Percentiles rank a stretch among this genome's conserved stretches.
Evolutionary conservation across 2,888 invertebrate genomes (phyloP).

Genomic region (Xylota sylvarum): DNA sequence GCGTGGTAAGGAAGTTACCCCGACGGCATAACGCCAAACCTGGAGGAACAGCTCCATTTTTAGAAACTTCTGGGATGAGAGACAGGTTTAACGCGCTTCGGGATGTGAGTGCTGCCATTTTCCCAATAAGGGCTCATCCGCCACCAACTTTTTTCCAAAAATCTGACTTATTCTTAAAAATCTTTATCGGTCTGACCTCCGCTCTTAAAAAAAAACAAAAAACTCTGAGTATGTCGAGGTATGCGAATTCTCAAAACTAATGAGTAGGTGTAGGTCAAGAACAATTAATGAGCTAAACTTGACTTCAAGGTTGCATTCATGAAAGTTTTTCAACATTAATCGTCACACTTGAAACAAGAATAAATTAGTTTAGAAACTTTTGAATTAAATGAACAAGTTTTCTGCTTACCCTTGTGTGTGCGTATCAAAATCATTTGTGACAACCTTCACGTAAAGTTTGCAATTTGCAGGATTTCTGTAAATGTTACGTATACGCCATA

Average conservation of each 20-base stretch:
- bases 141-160: no score
- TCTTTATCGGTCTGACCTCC: no score
- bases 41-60: no score
- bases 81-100: no score
- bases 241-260: background rate
- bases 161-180: no score
- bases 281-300: background rate
- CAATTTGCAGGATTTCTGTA: background rate
- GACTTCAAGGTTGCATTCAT: background rate
- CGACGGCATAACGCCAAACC: no score
- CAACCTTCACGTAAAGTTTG: conserved; percentile 4
- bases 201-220: no score
- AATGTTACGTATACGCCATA: conserved; percentile 16
- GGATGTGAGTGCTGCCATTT: no score
- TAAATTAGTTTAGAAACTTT: conserved; percentile 4
- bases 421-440: background rate
- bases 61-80: no score
- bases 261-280: background rate
- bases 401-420: background rate
- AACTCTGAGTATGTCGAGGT: no score
- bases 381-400: background rate
- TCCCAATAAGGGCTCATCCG: no score
- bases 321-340: background rate
- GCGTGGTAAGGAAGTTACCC: no score
- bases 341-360: background rate